Conservation (phyloP, 1,140 invertebrate genomes). For the Drosophila kanapiae region DNA sequence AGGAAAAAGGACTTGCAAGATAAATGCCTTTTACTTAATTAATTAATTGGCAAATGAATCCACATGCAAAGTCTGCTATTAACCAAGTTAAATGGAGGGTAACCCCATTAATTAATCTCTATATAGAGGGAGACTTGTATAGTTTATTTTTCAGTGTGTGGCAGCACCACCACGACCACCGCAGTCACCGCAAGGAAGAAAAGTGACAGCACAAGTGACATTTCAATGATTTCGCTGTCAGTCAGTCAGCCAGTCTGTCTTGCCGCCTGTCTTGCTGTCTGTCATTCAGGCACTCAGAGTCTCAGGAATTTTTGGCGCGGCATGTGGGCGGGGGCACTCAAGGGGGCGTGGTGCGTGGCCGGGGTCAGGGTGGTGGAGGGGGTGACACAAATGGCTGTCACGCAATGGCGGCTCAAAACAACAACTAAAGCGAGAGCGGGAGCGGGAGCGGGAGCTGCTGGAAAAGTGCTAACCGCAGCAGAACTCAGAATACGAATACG, state of each 20-base stretch:
- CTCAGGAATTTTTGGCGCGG: slow-evolving; percentile 19
- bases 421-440: slow-evolving; percentile 31
- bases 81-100: too few relatives aligned
- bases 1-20: neutral
- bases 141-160: slow-evolving; percentile 17
- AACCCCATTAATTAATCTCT: neutral
- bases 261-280: slow-evolving; percentile 7
- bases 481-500: slow-evolving; percentile 8
- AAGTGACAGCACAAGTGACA: slow-evolving; percentile 69
- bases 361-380: neutral
- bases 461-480: slow-evolving; percentile 62
- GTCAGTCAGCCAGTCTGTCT: slow-evolving; percentile 46
- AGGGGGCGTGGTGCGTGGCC: slow-evolving; percentile 3
- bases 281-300: slow-evolving; percentile 42
- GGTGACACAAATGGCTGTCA: slow-evolving; percentile 63
- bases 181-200: slow-evolving; percentile 23
- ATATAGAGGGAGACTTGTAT: neutral
- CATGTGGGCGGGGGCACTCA: neutral
- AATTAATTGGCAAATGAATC: neutral
- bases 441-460: neutral
- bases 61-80: neutral
- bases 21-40: too few relatives aligned
- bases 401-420: slow-evolving; percentile 56
- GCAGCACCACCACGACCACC: slow-evolving; percentile 2
- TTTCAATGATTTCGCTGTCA: slow-evolving; percentile 69